A percentile compares a stretch with the other conserved stretches of the same genome.
phyloP scores from a whole-genome alignment of 2,113 vertebrate genomes.

The Rhagologus leucostigma region DNA sequence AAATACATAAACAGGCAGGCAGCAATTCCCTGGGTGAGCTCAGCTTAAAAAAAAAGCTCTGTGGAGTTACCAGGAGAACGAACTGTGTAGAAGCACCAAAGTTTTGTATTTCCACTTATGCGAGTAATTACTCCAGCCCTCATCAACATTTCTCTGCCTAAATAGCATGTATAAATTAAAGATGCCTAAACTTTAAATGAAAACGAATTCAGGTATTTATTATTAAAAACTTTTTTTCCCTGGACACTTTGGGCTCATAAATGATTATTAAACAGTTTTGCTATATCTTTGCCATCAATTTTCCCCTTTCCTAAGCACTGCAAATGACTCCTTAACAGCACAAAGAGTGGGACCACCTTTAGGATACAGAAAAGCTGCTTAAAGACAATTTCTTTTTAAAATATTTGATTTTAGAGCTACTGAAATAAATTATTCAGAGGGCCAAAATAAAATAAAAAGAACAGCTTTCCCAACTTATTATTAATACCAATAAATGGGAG shows the following conservation, averaged over 20 bases:
- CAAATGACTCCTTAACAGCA: background rate
- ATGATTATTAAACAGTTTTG: background rate
- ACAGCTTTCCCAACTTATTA: constrained; percentile 61
- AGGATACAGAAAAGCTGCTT: background rate
- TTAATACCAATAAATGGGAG: constrained; percentile 66
- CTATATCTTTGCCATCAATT: background rate
- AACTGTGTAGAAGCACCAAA: constrained; percentile 21
- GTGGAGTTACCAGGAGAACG: background rate
- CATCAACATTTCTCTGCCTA: constrained; percentile 41
- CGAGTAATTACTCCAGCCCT: constrained; percentile 36
- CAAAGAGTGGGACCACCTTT: background rate
- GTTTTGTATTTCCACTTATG: constrained; percentile 48
- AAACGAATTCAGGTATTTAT: constrained; percentile 62
- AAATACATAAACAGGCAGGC: constrained; percentile 55
- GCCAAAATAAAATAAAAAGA: constrained; percentile 66
- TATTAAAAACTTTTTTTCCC: constrained; percentile 17
- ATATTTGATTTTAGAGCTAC: constrained; percentile 56
- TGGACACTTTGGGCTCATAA: background rate
- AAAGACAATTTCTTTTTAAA: constrained; percentile 39
- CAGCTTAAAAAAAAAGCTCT: constrained; percentile 19
- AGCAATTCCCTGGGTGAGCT: constrained; percentile 15
- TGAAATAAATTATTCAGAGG: background rate
- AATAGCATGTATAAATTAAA: constrained; percentile 55
- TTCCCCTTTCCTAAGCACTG: background rate
- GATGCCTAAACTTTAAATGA: constrained; percentile 50